A percentile compares a stretch with the other conserved stretches of the same genome.
phyloP scores from a whole-genome alignment of 2,113 vertebrate genomes.

The Furnarius figulus region DNA sequence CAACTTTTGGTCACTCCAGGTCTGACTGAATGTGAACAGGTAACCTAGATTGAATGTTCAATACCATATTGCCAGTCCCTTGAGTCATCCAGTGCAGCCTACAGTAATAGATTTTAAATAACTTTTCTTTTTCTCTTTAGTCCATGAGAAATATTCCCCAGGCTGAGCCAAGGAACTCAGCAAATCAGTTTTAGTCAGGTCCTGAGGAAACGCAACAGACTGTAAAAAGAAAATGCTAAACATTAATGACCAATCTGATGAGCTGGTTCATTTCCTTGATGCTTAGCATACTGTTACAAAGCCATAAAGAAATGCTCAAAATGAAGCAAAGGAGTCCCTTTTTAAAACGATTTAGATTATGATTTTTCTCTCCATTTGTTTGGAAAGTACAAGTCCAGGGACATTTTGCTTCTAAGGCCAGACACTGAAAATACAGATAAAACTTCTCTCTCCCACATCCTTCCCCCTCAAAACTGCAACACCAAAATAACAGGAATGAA shows the following conservation, averaged over 20 bases:
- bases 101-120: conserved; percentile 2
- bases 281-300: neutral
- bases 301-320: neutral
- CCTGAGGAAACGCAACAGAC: neutral
- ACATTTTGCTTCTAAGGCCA: neutral
- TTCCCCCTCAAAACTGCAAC: neutral
- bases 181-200: conserved; percentile 16
- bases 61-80: neutral
- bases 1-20: neutral
- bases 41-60: neutral
- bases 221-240: conserved; percentile 4
- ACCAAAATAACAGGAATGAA: neutral
- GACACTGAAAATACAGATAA: neutral
- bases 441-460: neutral
- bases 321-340: accelerated
- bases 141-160: neutral
- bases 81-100: neutral
- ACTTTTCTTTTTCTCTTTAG: neutral
- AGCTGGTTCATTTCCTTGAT: conserved; percentile 3
- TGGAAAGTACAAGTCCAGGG: neutral
- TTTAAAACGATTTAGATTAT: neutral
- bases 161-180: neutral
- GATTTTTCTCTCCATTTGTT: neutral
- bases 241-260: neutral
- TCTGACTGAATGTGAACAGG: neutral